Evolutionary conservation across 2,113 vertebrate species (phyloP).

Genomic region (Danionella cerebrum): DNA sequence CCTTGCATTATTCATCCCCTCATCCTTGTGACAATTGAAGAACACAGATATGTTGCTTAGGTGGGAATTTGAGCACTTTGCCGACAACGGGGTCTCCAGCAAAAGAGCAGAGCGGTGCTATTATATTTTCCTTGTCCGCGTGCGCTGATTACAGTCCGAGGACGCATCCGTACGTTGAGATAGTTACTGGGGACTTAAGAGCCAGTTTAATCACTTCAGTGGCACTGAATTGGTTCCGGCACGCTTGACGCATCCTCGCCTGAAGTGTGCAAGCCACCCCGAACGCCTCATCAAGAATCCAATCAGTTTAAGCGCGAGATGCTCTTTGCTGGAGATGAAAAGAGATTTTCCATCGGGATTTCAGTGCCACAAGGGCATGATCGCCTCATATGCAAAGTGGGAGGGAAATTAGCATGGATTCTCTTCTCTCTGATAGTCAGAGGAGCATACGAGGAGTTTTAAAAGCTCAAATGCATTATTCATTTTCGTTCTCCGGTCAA

Average conservation of each 20-base stretch:
- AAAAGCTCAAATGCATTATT: constrained; percentile 38
- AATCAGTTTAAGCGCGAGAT: constrained; percentile 80
- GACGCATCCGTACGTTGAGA: constrained; percentile 62
- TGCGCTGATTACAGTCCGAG: constrained; percentile 82
- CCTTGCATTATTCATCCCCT: constrained; percentile 54
- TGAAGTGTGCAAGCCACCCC: constrained; percentile 57
- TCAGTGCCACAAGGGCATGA: constrained; percentile 41
- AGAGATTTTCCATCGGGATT: constrained; percentile 26
- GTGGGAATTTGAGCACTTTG: constrained; percentile 61
- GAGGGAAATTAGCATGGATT: constrained; percentile 49
- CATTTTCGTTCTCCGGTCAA: constrained; percentile 9
- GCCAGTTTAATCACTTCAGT: constrained; percentile 86
- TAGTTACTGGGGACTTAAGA: constrained; percentile 73
- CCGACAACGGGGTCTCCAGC: constrained; percentile 61
- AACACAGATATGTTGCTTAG: constrained; percentile 41
- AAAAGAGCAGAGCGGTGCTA: constrained; percentile 45
- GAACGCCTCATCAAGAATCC: constrained; percentile 77
- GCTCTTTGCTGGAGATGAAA: constrained; percentile 48
- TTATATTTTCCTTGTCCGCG: constrained; percentile 76
- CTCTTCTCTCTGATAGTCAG: constrained; percentile 31
- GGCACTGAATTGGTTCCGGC: constrained; percentile 76
- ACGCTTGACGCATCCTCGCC: constrained; percentile 48
- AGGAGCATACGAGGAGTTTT: neutral
- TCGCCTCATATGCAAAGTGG: constrained; percentile 65
- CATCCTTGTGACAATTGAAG: constrained; percentile 34